Evolutionary conservation across 2,888 invertebrate species (phyloP).

Genomic region (Aphodius sticticus): DNA sequence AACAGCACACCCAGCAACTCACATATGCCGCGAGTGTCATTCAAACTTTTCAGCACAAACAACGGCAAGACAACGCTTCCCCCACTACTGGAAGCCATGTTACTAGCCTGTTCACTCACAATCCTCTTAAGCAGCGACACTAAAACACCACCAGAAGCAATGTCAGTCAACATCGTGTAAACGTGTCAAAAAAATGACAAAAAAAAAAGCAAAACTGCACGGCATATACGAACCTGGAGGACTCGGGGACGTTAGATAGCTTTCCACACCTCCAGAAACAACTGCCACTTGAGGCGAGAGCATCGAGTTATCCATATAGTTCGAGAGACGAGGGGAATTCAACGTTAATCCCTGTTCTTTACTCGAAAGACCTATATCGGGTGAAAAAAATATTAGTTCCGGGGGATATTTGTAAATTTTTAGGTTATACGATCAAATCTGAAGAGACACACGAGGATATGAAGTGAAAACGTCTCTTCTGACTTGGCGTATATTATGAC

Average conservation of each 20-base stretch:
- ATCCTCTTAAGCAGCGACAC: constrained; percentile 60
- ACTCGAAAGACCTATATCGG: neutral
- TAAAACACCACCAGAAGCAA: constrained; percentile 40
- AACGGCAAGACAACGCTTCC: constrained; percentile 79
- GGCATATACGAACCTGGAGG: constrained; percentile 64
- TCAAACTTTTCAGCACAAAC: constrained; percentile 65
- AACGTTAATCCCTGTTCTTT: constrained; percentile 28
- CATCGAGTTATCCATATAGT: constrained; percentile 41
- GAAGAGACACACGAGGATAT: neutral
- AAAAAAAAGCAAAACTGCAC: neutral
- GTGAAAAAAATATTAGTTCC: neutral
- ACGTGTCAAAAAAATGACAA: constrained; percentile 4
- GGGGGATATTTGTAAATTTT: neutral
- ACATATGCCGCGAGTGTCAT: constrained; percentile 60
- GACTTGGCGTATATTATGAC: neutral
- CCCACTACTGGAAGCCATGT: constrained; percentile 73
- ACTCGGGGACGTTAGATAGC: constrained; percentile 64
- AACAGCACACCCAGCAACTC: constrained; percentile 41
- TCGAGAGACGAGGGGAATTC: constrained; percentile 42
- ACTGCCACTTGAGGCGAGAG: constrained; percentile 56
- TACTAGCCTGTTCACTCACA: constrained; percentile 59
- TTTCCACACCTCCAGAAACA: constrained; percentile 58
- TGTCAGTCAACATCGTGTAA: neutral
- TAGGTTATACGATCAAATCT: neutral
- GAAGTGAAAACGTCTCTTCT: neutral